Evolutionary conservation across 2,797 vertebrate genomes (phyloP), one percentile per base, ranked within the genome.

Genomic region (Sebastiscus albofasciatus): DNA sequence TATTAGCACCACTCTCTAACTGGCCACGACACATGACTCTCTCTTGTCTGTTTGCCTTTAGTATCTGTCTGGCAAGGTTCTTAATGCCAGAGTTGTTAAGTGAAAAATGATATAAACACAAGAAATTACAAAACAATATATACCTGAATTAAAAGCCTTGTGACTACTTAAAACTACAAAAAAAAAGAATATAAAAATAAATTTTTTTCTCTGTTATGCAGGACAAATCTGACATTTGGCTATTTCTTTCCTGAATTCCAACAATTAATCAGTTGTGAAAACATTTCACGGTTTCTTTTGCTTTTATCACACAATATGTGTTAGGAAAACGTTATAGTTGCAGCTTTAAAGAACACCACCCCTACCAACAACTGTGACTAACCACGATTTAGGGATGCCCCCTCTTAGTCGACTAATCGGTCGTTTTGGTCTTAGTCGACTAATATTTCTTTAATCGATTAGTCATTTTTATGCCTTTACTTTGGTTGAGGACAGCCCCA

Each of bases 1-100:
- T 80, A 90, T 91, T 90, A 90, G 85, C 88, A 87, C 89, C 88
- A 88, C 87, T 86, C 90, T 93, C 89, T 82, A 93, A 92, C 86
- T 27, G 1, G 11, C 5, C 24, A 14, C 68, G 20, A 62, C 20
- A 62, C 60, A 42, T 29, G 39, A 33, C 13, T 61, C 24, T 11
- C 42, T 67, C 16, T n/a, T 20, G 55, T 64, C 14, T 34, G 18
- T 36, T 12, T 66, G 22, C 29, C 49, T 24, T 56, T 33, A 52
- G 24, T 10, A 54, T 49, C 22, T 4, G 36, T 71, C 7, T 10
- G 18, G 6, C 16, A 66, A 67, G 33, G 2, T 29, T 16, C 31
- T 10, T 12, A 55, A 64, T 16, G 29, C 1, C 20, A 67, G 3
- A 22, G 22, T 3, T 46, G n/a, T 4, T 11, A 61, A 18, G 18